Base-by-base conservation (phyloP, 1,140 invertebrate species). In the Heliconius eleuchia region DNA sequence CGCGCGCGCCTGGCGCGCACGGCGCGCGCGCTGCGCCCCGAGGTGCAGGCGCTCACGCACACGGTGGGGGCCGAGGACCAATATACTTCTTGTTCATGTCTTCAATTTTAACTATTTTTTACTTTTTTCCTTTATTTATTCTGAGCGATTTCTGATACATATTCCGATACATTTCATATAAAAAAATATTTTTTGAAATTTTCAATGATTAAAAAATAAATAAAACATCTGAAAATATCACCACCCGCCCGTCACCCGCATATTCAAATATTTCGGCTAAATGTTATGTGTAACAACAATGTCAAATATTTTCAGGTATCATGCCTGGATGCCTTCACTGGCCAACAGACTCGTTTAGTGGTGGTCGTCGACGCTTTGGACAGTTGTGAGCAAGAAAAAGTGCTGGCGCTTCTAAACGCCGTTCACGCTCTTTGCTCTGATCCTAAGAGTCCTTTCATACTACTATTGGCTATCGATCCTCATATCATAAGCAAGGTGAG, bases 341-440 rank as follows among this genome's bases (percentile, higher is more conserved):
- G 96, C 16, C 98, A 98, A 91, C 98, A 99, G 92, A 99, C 98
- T 75, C 96, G 99, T 72, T 93, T 99, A 72, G 99, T 99, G 2
- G 97, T 99, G 8, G 97, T 99, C 55, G 98, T 99, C 37, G 99
- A 99, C 95, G 99, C 99, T 1, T 93, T 99, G 82, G 99, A 99
- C 94, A 99, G 98, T 89, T 99, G 99, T 89, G 99, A 99, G 91
- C 99, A 99, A 90, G 98, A 99, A 87, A 98, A 99, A 94, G 99
- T 99, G 23, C 95, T 99, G 8, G 95, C 98, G 1, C 96, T 99
- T 39, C 95, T 99, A 30, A 99, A 99, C 95, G 98, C 98, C 4
- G 97, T 99, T 52, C 98, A 99, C 93, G 97, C 99, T 27, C 95
- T 99, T 42, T 99, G 99, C 91, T 98, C 98, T 42, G 97, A 99